phyloP scores from a whole-genome alignment of 2,797 vertebrate species.

The Chrosomus eos region DNA sequence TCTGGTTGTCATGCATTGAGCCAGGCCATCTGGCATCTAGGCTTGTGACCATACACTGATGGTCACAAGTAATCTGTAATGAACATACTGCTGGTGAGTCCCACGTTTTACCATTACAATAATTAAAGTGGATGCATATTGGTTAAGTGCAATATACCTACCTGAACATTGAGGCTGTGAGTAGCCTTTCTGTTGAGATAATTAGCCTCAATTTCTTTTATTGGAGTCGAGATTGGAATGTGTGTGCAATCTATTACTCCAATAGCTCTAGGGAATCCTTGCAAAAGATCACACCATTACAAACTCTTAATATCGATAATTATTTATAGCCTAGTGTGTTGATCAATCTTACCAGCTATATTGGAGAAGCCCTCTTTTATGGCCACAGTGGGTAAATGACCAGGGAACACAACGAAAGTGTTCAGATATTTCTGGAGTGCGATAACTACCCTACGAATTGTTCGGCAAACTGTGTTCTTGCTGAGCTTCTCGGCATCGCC shows the following conservation, averaged over 20 bases:
- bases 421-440: constrained; percentile 32
- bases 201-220: constrained; percentile 21
- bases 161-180: constrained; percentile 45
- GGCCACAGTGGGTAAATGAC: constrained; percentile 7
- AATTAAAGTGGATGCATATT: neutral
- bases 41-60: constrained; percentile 36
- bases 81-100: neutral
- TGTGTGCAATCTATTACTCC: constrained; percentile 19
- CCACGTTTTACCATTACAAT: neutral
- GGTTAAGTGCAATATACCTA: neutral
- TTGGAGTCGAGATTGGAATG: constrained; percentile 26
- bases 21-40: constrained; percentile 46
- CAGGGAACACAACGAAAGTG: constrained; percentile 33
- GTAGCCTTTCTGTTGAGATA: constrained; percentile 24
- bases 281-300: constrained; percentile 1
- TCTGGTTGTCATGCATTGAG: constrained; percentile 18
- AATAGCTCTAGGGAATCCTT: constrained; percentile 29
- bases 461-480: constrained; percentile 39
- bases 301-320: neutral
- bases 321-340: neutral
- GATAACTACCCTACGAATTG: constrained; percentile 23
- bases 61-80: constrained; percentile 43
- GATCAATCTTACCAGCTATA: constrained; percentile 13
- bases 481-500: constrained; percentile 42
- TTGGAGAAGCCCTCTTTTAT: constrained; percentile 19